These are phyloP conservation scores for Willisornis vidua DNA, from an alignment of 2,113 vertebrate species.

Conservation along the genomic window DNA sequence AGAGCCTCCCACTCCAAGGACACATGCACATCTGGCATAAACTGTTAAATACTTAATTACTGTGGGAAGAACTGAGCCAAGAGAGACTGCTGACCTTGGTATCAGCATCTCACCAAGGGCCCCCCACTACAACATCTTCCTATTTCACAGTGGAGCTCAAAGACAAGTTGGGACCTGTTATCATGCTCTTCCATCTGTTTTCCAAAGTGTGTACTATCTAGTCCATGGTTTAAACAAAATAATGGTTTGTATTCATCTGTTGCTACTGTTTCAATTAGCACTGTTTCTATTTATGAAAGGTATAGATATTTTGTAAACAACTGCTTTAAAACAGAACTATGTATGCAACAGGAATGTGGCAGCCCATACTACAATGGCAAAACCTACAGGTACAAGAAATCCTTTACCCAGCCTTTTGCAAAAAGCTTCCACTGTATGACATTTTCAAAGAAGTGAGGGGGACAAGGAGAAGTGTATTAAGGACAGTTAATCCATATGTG, in stretches of 20 bases:
- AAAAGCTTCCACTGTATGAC: background rate
- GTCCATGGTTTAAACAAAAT: background rate
- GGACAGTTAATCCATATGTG: background rate
- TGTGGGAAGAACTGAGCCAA: background rate
- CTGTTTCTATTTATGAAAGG: background rate
- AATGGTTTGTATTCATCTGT: background rate
- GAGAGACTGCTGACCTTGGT: background rate
- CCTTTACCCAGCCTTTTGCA: background rate
- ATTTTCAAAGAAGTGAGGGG: background rate
- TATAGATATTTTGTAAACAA: background rate
- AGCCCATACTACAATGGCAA: background rate
- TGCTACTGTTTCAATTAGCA: background rate
- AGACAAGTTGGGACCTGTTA: background rate
- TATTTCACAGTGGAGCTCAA: background rate
- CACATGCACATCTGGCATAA: background rate
- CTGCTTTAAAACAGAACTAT: background rate
- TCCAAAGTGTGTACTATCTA: background rate
- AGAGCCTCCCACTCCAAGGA: background rate
- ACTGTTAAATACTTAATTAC: background rate
- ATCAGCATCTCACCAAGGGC: background rate
- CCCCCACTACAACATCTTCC: accelerated
- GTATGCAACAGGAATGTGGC: background rate
- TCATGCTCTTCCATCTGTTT: background rate
- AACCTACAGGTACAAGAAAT: background rate
- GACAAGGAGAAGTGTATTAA: background rate